Conservation (phyloP, 2,888 invertebrate genomes). For the Drosophila melanosoma region DNA sequence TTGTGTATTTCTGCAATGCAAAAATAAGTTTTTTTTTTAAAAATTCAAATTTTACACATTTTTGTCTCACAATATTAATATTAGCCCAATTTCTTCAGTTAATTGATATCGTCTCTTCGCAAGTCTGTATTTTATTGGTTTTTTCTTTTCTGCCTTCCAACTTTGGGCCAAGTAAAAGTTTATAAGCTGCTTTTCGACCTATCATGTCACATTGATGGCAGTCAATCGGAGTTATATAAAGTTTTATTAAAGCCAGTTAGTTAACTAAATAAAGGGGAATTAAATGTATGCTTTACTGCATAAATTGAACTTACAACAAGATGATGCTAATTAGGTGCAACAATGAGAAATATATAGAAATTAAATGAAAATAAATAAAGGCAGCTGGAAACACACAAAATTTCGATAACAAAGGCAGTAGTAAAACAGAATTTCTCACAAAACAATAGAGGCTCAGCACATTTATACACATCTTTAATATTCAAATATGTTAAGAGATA, state of each 20-base stretch:
- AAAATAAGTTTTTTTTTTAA: no score
- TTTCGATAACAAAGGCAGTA: conserved; percentile 28
- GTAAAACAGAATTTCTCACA: conserved; percentile 1
- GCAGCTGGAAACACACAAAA: conserved; percentile 19
- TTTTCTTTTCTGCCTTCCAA: conserved; percentile 1
- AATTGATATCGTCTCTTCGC: no score
- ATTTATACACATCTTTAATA: conserved; percentile 65
- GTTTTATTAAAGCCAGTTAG: conserved; percentile 14
- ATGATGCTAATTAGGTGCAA: conserved; percentile 51
- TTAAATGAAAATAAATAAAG: conserved; percentile 31
- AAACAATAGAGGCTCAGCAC: not conserved
- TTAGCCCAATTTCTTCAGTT: not conserved
- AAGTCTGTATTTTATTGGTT: not conserved
- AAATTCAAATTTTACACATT: not conserved
- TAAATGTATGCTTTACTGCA: not conserved
- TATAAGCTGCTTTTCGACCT: conserved; percentile 61
- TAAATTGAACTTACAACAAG: conserved; percentile 18
- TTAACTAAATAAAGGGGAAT: conserved; percentile 11
- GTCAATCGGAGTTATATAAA: conserved; percentile 31
- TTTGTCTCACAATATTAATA: not conserved
- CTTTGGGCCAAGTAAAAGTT: conserved; percentile 50
- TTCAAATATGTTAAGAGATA: conserved; percentile 65
- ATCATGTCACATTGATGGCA: conserved; percentile 48
- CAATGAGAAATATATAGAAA: conserved; percentile 14
- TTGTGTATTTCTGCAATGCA: not conserved